phyloP scores from a whole-genome alignment of 1,140 invertebrate species.

The Drosophila triauraria region DNA sequence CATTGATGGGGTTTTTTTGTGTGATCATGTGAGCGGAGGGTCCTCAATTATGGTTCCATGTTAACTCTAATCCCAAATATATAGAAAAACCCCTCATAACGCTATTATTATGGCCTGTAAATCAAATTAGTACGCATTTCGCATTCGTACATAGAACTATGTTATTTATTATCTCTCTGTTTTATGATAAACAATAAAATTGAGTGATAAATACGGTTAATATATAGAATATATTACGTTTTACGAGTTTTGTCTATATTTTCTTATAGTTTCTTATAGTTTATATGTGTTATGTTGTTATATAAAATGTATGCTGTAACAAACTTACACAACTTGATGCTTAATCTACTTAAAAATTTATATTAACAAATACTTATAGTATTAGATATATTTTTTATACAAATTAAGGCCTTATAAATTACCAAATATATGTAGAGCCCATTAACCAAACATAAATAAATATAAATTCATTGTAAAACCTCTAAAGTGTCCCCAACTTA shows the following conservation, averaged over 20 bases:
- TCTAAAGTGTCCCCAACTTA: no score
- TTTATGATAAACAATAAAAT: background rate
- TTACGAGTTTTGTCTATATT: no score
- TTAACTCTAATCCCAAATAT: background rate
- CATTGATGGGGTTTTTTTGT: constrained; percentile 6
- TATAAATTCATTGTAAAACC: no score
- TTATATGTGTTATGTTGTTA: background rate
- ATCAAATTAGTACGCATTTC: background rate
- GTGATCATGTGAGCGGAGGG: background rate
- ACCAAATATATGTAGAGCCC: no score
- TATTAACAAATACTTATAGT: no score
- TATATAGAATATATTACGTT: no score
- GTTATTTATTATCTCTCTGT: background rate
- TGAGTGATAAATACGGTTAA: background rate
- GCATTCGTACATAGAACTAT: background rate
- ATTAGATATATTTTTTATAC: no score
- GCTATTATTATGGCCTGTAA: background rate
- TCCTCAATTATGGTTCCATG: background rate
- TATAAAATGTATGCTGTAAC: background rate
- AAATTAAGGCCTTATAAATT: no score
- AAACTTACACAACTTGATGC: no score
- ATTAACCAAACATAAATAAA: no score
- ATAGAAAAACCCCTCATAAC: background rate
- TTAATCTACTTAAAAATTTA: no score
- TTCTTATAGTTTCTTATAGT: no score